phyloP scores from a whole-genome alignment of 23 tunicate species.

The Halocynthia roretzi region DNA sequence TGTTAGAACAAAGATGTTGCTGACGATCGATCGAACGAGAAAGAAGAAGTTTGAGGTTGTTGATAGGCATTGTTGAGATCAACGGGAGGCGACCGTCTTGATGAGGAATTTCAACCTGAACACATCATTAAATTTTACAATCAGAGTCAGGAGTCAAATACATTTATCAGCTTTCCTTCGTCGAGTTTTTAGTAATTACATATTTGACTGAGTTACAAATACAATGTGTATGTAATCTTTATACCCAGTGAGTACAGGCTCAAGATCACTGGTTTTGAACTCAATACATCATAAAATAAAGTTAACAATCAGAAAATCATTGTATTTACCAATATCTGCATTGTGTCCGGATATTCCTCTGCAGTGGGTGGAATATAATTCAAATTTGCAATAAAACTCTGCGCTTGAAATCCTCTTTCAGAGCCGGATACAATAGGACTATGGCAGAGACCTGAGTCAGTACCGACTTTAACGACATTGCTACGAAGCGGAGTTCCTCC shows the following conservation, averaged over 20 bases:
- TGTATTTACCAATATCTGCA: slow-evolving; percentile 81
- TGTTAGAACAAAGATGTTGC: slow-evolving; percentile 96
- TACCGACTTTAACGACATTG: slow-evolving; percentile 70
- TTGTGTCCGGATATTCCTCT: slow-evolving; percentile 76
- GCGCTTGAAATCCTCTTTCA: slow-evolving; percentile 89
- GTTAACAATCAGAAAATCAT: background rate
- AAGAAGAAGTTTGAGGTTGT: slow-evolving; percentile 55
- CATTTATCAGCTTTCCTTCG: no score
- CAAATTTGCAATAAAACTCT: slow-evolving; percentile 92
- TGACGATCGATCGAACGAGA: slow-evolving; percentile 87
- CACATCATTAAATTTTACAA: slow-evolving; percentile 5
- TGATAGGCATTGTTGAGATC: slow-evolving; percentile 87
- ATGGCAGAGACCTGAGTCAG: slow-evolving; percentile 92
- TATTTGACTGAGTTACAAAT: no score
- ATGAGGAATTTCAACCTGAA: slow-evolving; percentile 96
- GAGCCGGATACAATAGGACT: slow-evolving; percentile 92
- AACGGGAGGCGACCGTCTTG: slow-evolving; percentile 96
- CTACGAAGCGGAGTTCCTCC: slow-evolving; percentile 90
- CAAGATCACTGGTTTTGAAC: background rate
- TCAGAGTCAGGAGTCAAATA: no score
- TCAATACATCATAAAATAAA: background rate
- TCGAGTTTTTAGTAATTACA: no score
- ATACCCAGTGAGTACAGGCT: no score
- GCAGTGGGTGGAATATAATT: slow-evolving; percentile 48
- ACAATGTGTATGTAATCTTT: no score